Base-by-base conservation (phyloP, 2,888 invertebrate species). In the Rotaria macrura region DNA sequence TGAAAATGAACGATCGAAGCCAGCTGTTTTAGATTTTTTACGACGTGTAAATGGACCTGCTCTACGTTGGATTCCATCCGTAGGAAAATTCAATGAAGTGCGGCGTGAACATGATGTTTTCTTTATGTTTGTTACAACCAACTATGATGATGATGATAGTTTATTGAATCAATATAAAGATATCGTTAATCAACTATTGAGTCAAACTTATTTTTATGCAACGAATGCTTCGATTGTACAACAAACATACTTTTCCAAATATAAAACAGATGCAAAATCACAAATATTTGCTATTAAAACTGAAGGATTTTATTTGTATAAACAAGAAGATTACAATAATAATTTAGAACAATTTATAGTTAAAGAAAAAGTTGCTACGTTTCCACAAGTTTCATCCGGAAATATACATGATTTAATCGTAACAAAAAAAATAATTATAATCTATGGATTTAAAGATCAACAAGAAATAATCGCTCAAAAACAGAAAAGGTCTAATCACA, bases 21-120 rank as follows among this genome's bases (percentile, higher is more conserved):
- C n/a, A 25, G 86, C 84, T 55, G n/a, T 86, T 4, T 74, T 86
- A n/a, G 84, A 86, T 38, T 86, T 86, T 86, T 52, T 86, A 40
- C 83, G 74, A 40, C 74, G 55, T 38, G 84, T 74, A 38, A 84
- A 86, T 43, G 74, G 79, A 7, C 79, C 79, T 9, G 40, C 79
- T 25, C 20, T 79, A 43, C 40, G 79, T n/a, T 79, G 79, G 79
- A n/a, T 79, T 38, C 10, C 79, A 25, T 43, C 79, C 2, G 43
- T 25, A 20, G 79, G 34, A 43, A 40, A n/a, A 79, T 79, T 79
- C n/a, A 43, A 40, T 40, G 43, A 79, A n/a, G 6, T n/a, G 1
- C 40, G 79, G 9, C 43, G 23, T 40, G 43, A 79, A 43, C 40
- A 79, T 43, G 79, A 79, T 10, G 79, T 25, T 43, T 79, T 79